These are phyloP conservation scores for Laticauda colubrina DNA, from an alignment of 2,113 vertebrate species.

Conservation along the genomic window DNA sequence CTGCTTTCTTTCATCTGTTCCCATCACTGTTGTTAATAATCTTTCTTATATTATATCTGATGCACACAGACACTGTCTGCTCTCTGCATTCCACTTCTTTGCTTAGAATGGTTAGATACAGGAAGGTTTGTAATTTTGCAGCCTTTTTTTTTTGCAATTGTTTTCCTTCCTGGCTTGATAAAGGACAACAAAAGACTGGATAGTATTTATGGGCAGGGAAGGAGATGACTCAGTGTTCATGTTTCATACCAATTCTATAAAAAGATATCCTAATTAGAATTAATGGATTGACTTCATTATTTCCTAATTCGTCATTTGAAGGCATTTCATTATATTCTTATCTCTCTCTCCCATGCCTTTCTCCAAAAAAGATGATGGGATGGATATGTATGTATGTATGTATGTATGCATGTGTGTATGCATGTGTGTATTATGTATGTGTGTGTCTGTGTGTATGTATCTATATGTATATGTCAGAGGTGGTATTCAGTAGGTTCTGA, in stretches of 20 bases:
- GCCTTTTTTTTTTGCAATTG: neutral
- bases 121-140: neutral
- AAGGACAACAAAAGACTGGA: neutral
- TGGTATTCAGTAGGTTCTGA: no score
- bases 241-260: neutral
- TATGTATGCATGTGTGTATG: no score
- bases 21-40: neutral
- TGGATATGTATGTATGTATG: no score
- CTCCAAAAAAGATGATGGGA: neutral
- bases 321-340: neutral
- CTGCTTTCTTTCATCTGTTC: neutral
- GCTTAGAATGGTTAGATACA: neutral
- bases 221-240: neutral
- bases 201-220: neutral
- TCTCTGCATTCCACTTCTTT: neutral
- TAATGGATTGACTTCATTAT: neutral
- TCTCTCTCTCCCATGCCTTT: neutral
- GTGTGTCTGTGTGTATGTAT: no score
- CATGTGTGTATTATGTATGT: no score
- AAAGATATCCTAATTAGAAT: neutral
- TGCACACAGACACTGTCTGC: neutral
- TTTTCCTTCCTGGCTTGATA: neutral
- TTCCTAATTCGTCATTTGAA: neutral
- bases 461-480: no score
- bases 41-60: neutral